A percentile compares a stretch with the other conserved stretches of the same genome.
Evolutionary conservation across 2,113 vertebrate species (phyloP).

Genomic region (Siniperca chuatsi): DNA sequence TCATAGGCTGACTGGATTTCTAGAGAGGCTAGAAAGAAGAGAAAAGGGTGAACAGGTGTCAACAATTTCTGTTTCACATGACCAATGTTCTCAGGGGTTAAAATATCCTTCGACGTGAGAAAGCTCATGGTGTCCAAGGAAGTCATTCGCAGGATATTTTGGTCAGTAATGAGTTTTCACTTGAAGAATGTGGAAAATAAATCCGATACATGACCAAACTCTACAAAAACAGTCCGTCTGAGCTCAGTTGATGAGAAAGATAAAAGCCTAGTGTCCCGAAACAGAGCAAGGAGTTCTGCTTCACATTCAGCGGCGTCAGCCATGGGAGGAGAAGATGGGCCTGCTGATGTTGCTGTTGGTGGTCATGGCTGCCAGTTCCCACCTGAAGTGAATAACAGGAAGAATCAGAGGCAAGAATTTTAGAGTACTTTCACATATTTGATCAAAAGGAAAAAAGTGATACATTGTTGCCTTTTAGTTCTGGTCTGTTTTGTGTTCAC

Average conservation of each 20-base stretch:
- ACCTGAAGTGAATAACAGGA: constrained; percentile 83
- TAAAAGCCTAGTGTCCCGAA: constrained; percentile 57
- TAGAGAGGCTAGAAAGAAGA: constrained; percentile 63
- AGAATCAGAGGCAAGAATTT: not conserved
- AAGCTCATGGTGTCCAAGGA: constrained; percentile 31
- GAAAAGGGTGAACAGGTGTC: constrained; percentile 32
- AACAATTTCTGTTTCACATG: constrained; percentile 31
- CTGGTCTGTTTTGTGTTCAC: too few relatives aligned
- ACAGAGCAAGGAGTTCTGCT: constrained; percentile 34
- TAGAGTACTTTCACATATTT: not conserved
- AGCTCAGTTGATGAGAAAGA: constrained; percentile 42
- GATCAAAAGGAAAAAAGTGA: not conserved
- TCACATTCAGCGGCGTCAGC: constrained; percentile 74
- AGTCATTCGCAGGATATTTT: constrained; percentile 50
- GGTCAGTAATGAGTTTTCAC: constrained; percentile 55
- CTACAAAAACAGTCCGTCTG: constrained; percentile 46
- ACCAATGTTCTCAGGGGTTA: constrained; percentile 24
- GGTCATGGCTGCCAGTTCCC: constrained; percentile 98
- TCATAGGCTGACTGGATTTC: constrained; percentile 82
- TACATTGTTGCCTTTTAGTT: not conserved
- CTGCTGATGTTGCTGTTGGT: constrained; percentile 99
- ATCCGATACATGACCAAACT: constrained; percentile 48
- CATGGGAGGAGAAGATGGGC: constrained; percentile 96
- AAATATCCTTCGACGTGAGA: constrained; percentile 49
- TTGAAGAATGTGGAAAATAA: constrained; percentile 57